phyloP scores from a whole-genome alignment of 2,113 vertebrate genomes.

The Dolichallabes microphthalmus region DNA sequence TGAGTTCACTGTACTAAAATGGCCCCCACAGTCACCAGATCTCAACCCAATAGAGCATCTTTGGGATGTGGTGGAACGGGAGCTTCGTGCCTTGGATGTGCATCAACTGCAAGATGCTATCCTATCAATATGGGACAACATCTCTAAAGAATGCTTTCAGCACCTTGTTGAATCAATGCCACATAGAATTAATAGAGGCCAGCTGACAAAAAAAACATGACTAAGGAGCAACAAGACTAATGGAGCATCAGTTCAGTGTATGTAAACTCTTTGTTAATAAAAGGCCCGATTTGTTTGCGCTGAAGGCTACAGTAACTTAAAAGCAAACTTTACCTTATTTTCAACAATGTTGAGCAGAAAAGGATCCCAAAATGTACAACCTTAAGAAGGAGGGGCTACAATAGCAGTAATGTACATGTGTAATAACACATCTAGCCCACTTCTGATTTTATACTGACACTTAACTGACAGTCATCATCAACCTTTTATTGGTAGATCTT shows the following conservation, averaged over 20 bases:
- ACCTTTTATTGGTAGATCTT: slow-evolving; percentile 6
- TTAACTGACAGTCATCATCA: neutral
- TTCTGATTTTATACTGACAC: neutral
- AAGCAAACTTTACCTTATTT: neutral
- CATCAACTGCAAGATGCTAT: too few relatives aligned
- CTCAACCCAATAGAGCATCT: too few relatives aligned
- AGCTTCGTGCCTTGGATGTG: too few relatives aligned
- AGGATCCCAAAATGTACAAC: neutral
- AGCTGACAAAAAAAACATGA: neutral
- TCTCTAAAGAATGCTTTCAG: too few relatives aligned
- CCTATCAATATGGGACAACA: too few relatives aligned
- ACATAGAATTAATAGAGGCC: too few relatives aligned
- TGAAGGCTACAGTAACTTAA: neutral
- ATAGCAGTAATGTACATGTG: neutral
- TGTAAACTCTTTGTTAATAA: too few relatives aligned
- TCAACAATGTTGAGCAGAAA: neutral
- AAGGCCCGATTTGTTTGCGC: neutral
- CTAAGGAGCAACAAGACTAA: too few relatives aligned
- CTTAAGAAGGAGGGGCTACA: neutral
- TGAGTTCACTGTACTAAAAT: too few relatives aligned
- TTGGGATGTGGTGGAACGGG: too few relatives aligned
- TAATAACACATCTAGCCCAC: neutral
- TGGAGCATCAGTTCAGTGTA: neutral
- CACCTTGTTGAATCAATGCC: too few relatives aligned
- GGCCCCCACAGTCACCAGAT: too few relatives aligned